phyloP scores from a whole-genome alignment of 2,113 vertebrate genomes.

The Acanthisitta chloris region DNA sequence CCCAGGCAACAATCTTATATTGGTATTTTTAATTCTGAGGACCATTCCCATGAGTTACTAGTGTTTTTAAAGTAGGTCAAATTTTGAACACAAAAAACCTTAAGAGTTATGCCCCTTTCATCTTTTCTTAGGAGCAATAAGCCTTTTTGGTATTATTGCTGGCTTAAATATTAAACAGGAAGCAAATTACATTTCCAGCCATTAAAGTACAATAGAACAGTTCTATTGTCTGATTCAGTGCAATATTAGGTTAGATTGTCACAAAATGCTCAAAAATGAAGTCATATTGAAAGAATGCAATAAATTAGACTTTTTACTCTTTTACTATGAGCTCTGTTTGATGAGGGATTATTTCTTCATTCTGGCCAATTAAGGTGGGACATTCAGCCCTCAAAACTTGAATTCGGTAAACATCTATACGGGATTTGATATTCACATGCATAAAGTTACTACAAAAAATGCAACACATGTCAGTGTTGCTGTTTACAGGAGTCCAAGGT shows the following conservation, averaged over 20 bases:
- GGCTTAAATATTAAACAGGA: slow-evolving; percentile 68
- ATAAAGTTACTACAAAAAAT: neutral
- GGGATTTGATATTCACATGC: neutral
- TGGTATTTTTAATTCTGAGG: slow-evolving; percentile 66
- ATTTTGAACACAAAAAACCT: slow-evolving; percentile 60
- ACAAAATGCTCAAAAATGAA: slow-evolving; percentile 59
- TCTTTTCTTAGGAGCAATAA: slow-evolving; percentile 59
- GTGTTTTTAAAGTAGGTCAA: slow-evolving; percentile 67
- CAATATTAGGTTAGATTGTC: slow-evolving; percentile 60
- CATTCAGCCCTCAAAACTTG: neutral
- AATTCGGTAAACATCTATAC: neutral
- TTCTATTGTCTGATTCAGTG: slow-evolving; percentile 62
- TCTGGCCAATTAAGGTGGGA: slow-evolving; percentile 14
- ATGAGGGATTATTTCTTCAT: slow-evolving; percentile 13
- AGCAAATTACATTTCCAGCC: slow-evolving; percentile 64
- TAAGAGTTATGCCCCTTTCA: slow-evolving; percentile 65
- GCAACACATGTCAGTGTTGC: neutral
- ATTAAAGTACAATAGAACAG: slow-evolving; percentile 66
- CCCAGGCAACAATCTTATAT: slow-evolving; percentile 64
- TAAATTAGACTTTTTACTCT: slow-evolving; percentile 45
- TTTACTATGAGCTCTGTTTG: neutral
- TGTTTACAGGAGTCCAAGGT: neutral
- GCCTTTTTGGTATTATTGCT: slow-evolving; percentile 52
- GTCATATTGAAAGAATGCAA: slow-evolving; percentile 63
- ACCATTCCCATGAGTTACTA: slow-evolving; percentile 56